Evolutionary conservation across 2,888 invertebrate species (phyloP).

Genomic region (Meta bourneti): DNA sequence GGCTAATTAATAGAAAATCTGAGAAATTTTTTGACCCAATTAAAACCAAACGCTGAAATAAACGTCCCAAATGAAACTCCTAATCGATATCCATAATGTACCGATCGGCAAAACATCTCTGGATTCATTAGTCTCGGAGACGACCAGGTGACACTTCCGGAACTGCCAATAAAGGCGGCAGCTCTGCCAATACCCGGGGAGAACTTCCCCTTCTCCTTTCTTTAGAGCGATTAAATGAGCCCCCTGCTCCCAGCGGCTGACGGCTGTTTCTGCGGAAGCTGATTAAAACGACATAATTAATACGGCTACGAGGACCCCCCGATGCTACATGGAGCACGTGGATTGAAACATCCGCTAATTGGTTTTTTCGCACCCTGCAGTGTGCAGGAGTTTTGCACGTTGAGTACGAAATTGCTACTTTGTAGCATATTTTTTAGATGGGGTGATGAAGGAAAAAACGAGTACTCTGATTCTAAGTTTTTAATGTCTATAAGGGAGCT

Average conservation of each 20-base stretch:
- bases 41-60: background rate
- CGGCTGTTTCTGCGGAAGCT: constrained; percentile 54
- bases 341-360: constrained; percentile 42
- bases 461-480: background rate
- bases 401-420: constrained; percentile 10
- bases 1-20: too few species aligned
- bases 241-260: constrained; percentile 46
- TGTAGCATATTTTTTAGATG: too few species aligned
- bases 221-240: constrained; percentile 14
- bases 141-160: constrained; percentile 40
- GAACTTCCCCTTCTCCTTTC: constrained; percentile 32
- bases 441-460: too few species aligned
- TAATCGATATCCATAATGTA: constrained; percentile 2
- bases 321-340: background rate
- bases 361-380: constrained; percentile 24
- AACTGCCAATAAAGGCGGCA: constrained; percentile 27
- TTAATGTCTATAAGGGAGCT: background rate
- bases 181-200: constrained; percentile 26
- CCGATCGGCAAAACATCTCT: background rate
- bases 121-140: constrained; percentile 31
- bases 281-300: constrained; percentile 69
- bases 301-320: constrained; percentile 54
- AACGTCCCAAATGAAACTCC: constrained; percentile 7
- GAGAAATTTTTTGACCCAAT: background rate
- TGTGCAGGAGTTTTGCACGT: constrained; percentile 5